Percentiles rank a stretch among this genome's conserved stretches.
phyloP scores from a whole-genome alignment of 2,797 vertebrate genomes.

The Pseudocheirus occidentalis region DNA sequence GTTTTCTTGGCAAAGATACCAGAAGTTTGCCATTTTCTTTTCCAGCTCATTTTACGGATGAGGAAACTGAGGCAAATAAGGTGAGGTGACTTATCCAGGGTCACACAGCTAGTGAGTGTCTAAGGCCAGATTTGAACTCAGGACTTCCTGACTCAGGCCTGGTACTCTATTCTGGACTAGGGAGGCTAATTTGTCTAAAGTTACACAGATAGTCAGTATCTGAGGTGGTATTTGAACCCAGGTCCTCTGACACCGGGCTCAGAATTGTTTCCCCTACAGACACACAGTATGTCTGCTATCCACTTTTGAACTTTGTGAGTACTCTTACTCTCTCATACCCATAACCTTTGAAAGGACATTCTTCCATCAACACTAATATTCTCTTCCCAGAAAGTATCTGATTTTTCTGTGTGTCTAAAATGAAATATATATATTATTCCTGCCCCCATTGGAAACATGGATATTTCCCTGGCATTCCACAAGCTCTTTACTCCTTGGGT shows the following conservation, averaged over 20 bases:
- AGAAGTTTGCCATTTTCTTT: background rate
- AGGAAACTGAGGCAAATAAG: background rate
- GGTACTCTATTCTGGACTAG: background rate
- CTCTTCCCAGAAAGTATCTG: background rate
- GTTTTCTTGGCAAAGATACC: background rate
- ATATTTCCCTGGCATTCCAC: slow-evolving; percentile 4
- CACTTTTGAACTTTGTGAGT: background rate
- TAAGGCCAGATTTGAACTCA: background rate
- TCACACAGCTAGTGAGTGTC: background rate
- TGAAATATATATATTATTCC: background rate
- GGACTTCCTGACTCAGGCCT: background rate
- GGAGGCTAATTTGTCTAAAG: background rate
- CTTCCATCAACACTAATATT: background rate
- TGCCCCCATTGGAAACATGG: background rate
- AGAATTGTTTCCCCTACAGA: background rate
- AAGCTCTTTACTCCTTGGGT: background rate
- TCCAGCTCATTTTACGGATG: background rate
- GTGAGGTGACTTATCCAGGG: background rate
- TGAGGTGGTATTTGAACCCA: background rate
- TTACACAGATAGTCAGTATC: background rate
- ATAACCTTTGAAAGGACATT: background rate
- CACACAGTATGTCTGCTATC: background rate
- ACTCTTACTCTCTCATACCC: background rate
- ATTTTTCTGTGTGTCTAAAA: slow-evolving; percentile 15
- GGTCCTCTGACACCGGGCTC: background rate